phyloP scores from a whole-genome alignment of 2,797 vertebrate species.

The Austrolebias charrua region DNA sequence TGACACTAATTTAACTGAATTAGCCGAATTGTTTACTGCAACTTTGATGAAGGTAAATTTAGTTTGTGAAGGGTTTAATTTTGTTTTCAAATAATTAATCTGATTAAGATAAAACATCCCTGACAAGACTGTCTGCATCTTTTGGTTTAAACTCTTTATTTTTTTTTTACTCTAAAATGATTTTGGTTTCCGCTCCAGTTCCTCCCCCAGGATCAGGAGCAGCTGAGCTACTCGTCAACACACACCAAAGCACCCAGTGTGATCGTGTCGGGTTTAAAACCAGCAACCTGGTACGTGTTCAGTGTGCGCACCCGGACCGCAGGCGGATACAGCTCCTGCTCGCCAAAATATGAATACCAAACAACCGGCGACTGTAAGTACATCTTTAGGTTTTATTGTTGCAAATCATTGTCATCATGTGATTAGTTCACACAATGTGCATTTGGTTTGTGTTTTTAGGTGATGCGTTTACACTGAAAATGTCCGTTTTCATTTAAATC shows the following conservation, averaged over 20 bases:
- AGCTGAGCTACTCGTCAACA: slow-evolving; percentile 93
- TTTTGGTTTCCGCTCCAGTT: neutral
- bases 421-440: too few species aligned
- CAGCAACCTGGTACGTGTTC: slow-evolving; percentile 93
- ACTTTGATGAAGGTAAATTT: slow-evolving; percentile 1
- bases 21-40: neutral
- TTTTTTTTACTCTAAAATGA: neutral
- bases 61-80: neutral
- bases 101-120: neutral
- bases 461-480: too few species aligned
- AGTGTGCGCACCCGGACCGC: slow-evolving; percentile 88
- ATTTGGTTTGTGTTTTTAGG: too few species aligned
- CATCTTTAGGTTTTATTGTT: neutral
- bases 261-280: slow-evolving; percentile 92
- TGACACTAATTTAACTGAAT: neutral
- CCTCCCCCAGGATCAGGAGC: slow-evolving; percentile 86
- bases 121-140: neutral
- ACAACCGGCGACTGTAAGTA: slow-evolving; percentile 86
- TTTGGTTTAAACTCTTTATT: neutral
- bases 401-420: too few species aligned
- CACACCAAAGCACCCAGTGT: slow-evolving; percentile 93
- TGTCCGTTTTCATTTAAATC: neutral
- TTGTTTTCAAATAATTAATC: neutral
- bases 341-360: slow-evolving; percentile 91
- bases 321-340: slow-evolving; percentile 91